Conservation (phyloP, 2,113 vertebrate genomes). For the Acanthochromis polyacanthus region DNA sequence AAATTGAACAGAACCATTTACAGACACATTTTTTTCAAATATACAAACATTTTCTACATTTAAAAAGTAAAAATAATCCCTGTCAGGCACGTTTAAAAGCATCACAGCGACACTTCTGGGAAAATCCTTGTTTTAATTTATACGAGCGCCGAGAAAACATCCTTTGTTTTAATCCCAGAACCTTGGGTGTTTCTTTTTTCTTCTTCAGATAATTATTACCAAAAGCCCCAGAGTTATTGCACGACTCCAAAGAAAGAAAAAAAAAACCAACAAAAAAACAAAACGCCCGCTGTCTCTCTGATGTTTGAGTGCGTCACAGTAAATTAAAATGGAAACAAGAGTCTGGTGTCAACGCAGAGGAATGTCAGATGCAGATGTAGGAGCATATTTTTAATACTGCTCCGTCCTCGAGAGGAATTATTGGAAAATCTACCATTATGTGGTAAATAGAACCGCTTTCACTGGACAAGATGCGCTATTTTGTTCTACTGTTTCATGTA, state of each 20-base stretch:
- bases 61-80: constrained; percentile 44
- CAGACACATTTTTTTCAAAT: constrained; percentile 57
- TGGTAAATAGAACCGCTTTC: constrained; percentile 56
- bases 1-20: constrained; percentile 56
- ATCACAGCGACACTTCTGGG: constrained; percentile 60
- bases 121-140: constrained; percentile 77
- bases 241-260: constrained; percentile 35
- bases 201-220: constrained; percentile 82
- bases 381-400: constrained; percentile 31
- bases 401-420: constrained; percentile 35
- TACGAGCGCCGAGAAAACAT: constrained; percentile 72
- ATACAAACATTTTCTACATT: constrained; percentile 53
- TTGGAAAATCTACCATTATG: constrained; percentile 50
- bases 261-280: not conserved
- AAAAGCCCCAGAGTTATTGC: constrained; percentile 81
- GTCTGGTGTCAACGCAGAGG: constrained; percentile 64
- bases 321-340: constrained; percentile 76
- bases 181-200: constrained; percentile 56
- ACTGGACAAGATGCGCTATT: constrained; percentile 44
- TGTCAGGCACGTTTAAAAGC: constrained; percentile 63
- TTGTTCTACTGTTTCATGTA: constrained; percentile 64
- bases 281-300: constrained; percentile 62
- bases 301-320: constrained; percentile 76
- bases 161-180: constrained; percentile 77
- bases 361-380: constrained; percentile 74